phyloP scores from a whole-genome alignment of 2,888 invertebrate genomes.

The Willowsia nigromaculata region DNA sequence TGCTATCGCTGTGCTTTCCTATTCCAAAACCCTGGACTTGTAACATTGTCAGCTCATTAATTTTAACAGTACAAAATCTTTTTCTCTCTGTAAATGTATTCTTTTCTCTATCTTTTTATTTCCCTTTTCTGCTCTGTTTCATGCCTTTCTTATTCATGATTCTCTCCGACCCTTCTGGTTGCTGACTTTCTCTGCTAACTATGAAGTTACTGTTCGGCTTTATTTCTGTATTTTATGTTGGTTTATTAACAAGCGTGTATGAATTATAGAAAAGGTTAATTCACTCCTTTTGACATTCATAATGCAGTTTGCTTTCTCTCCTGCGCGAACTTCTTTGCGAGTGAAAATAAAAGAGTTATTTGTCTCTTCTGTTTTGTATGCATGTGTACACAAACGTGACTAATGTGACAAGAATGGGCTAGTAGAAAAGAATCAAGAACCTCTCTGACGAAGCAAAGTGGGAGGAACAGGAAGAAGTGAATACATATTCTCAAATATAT shows the following conservation, averaged over 20 bases:
- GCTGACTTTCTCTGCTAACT: too few species aligned
- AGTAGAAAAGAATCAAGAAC: neutral
- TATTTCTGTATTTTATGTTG: neutral
- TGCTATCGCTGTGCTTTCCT: neutral
- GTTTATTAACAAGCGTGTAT: conserved; percentile 46
- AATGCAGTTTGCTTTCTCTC: conserved; percentile 36
- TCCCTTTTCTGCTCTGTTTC: neutral
- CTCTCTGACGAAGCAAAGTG: neutral
- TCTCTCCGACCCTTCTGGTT: too few species aligned
- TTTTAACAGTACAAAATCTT: conserved; percentile 66
- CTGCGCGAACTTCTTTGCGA: neutral
- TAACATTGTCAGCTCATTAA: conserved; percentile 69
- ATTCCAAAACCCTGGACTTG: neutral
- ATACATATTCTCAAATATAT: neutral
- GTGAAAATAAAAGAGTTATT: neutral
- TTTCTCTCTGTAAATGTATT: neutral
- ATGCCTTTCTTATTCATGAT: too few species aligned
- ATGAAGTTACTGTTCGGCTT: too few species aligned
- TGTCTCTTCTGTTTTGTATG: neutral
- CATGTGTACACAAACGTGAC: conserved; percentile 44
- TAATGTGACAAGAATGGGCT: conserved; percentile 54
- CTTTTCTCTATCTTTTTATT: neutral
- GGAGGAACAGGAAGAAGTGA: neutral
- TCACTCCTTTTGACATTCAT: conserved; percentile 61
- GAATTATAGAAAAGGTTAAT: conserved; percentile 70